phyloP scores from a whole-genome alignment of 2,888 invertebrate genomes.

The Hermodice carunculata region DNA sequence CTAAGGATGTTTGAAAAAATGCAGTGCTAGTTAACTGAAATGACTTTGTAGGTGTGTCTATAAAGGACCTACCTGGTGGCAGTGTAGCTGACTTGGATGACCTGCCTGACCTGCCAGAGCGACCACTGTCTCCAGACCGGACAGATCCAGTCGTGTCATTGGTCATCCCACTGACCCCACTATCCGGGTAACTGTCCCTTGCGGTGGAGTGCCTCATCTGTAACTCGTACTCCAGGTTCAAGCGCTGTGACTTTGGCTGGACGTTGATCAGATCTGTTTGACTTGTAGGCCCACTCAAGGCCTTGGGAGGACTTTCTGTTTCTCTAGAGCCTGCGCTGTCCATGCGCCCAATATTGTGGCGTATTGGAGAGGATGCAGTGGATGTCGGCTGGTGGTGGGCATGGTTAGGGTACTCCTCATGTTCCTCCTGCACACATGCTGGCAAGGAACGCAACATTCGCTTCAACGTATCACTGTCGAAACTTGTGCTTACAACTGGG shows the following conservation, averaged over 20 bases:
- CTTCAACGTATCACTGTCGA: constrained; percentile 89
- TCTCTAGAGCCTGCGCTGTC: constrained; percentile 1
- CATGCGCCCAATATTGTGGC: no score
- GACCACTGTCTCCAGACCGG: constrained; percentile 30
- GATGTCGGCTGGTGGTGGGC: background rate
- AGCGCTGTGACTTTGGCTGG: no score
- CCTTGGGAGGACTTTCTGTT: constrained; percentile 1
- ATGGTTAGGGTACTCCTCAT: background rate
- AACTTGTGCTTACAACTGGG: constrained; percentile 65
- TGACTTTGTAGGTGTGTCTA: no score
- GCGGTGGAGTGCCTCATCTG: no score
- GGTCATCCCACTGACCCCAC: constrained; percentile 61
- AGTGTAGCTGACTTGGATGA: constrained; percentile 24
- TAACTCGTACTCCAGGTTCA: no score
- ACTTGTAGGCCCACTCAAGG: constrained; percentile 13
- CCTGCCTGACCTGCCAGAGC: constrained; percentile 12
- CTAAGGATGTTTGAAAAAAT: no score
- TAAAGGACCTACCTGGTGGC: constrained; percentile 27
- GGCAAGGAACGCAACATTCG: constrained; percentile 96
- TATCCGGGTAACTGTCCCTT: constrained; percentile 61
- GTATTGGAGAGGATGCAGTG: background rate
- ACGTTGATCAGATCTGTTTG: background rate
- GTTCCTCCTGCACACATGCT: constrained; percentile 17
- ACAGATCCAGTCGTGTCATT: constrained; percentile 26
- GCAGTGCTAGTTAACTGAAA: no score